Percentiles rank a stretch among this genome's conserved stretches.
phyloP scores from a whole-genome alignment of 1,140 invertebrate genomes.

The Anagrus nilaparvatae region DNA sequence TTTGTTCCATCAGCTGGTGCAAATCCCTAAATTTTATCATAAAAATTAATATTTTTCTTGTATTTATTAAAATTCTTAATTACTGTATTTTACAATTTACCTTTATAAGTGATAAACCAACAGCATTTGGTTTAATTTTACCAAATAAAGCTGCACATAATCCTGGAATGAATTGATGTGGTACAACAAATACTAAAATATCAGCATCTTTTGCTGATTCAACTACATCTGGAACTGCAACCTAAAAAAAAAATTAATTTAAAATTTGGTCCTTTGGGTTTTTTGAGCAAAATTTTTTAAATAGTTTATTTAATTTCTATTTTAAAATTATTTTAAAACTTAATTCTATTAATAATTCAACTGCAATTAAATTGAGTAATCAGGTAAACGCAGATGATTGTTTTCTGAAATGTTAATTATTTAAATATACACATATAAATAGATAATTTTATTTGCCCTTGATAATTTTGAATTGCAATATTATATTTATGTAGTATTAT shows the following conservation, averaged over 20 bases:
- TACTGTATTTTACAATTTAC: slow-evolving; percentile 33
- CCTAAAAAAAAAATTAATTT: slow-evolving; percentile 32
- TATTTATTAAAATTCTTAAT: background rate
- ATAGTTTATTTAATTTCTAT: no score
- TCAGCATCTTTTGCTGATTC: slow-evolving; percentile 66
- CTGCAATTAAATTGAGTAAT: no score
- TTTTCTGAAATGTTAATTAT: no score
- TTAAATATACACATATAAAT: no score
- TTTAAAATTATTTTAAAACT: no score
- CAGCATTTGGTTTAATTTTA: slow-evolving; percentile 57
- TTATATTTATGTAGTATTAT: no score
- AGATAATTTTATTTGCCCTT: no score
- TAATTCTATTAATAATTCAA: no score
- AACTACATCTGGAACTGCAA: slow-evolving; percentile 68
- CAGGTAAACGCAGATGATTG: no score
- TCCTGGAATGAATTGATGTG: slow-evolving; percentile 69
- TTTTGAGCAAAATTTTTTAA: no score
- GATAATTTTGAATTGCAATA: no score
- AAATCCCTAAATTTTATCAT: slow-evolving; percentile 50
- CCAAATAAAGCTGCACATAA: slow-evolving; percentile 55
- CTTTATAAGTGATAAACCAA: slow-evolving; percentile 72
- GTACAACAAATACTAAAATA: slow-evolving; percentile 75
- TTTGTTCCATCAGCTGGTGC: slow-evolving; percentile 50
- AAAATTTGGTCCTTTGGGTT: no score
- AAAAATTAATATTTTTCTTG: slow-evolving; percentile 6